Percentiles rank a stretch among this genome's conserved stretches.
phyloP scores from a whole-genome alignment of 2,888 invertebrate genomes.

The Drosophila paranaensis region DNA sequence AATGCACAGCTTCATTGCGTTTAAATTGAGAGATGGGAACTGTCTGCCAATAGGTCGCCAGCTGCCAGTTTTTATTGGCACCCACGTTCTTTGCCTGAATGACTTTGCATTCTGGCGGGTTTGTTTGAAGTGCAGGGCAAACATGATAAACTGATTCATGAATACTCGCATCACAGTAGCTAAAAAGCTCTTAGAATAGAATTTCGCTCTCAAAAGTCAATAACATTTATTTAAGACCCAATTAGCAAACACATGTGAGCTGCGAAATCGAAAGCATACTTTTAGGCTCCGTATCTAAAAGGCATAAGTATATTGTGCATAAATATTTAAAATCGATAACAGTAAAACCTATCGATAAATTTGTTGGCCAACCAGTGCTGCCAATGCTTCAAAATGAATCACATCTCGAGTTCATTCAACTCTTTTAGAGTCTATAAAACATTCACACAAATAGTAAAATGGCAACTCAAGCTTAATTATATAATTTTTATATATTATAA shows the following conservation, averaged over 20 bases:
- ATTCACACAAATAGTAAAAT: background rate
- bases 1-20: conserved; percentile 44
- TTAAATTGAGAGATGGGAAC: conserved; percentile 14
- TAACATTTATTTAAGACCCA: background rate
- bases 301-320: no score
- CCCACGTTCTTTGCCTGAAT: conserved; percentile 3
- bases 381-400: background rate
- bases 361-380: background rate
- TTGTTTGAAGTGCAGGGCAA: conserved; percentile 18
- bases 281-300: conserved; percentile 28
- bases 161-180: background rate
- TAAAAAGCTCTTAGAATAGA: background rate
- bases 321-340: background rate
- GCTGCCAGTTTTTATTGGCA: conserved; percentile 43
- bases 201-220: conserved; percentile 2
- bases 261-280: conserved; percentile 14
- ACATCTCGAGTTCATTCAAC: background rate
- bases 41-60: background rate
- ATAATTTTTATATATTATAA: background rate
- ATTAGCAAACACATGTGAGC: background rate
- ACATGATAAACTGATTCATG: conserved; percentile 1
- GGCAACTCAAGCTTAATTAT: background rate
- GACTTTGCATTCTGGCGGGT: conserved; percentile 1
- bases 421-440: no score
- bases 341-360: background rate